Evolutionary conservation across 2,113 vertebrate genomes (phyloP), one percentile per base, ranked within the genome.

Genomic region (Hippocampus barbouri): DNA sequence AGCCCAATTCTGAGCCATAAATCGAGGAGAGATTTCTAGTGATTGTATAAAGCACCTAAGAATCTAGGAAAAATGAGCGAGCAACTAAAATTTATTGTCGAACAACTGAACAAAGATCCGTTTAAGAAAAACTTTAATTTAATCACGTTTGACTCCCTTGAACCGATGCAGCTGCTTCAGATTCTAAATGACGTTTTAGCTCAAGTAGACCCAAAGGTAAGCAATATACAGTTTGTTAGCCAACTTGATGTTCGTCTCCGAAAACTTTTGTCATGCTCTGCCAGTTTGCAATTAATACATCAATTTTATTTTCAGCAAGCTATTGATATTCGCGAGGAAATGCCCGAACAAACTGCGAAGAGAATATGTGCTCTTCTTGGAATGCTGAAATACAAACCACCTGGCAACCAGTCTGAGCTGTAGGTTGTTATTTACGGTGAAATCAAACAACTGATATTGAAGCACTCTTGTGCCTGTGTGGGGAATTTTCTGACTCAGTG

Each of bases 201-300:
- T n/a, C 96, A 96, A 91, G 94, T 99, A 85, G 97, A 99, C 83
- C 92, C 95, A 6, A 98, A 98, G 95, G 97, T 99, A 88, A 91
- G 87, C 14, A 1, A 25, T 8, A 11, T 45, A 5, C 15, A 5
- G 21, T 30, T 30, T 40, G 8, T n/a, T 23, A n/a, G 11, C 11
- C 16, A 8, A 62, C 60, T 62, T 61, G 27, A 15, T 30, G 59
- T 59, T 25, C 3, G 25, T 30, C 56, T 15, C 5, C 57, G 4
- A 27, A 61, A 15, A 21, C 61, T 4, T 2, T 47, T 25, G 14
- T 25, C 15, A 18, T 27, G 43, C 43, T 38, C 38, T 16, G 27
- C 14, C 27, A 34, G 5, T 34, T 61, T 20, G 25, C 10, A 69
- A 69, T 53, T 8, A 23, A 21, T 7, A 23, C 7, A 16, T 54